Percentiles rank a stretch among this genome's conserved stretches.
phyloP scores from a whole-genome alignment of 92 coral and sea anemone genomes.

The Palythoa grandis region DNA sequence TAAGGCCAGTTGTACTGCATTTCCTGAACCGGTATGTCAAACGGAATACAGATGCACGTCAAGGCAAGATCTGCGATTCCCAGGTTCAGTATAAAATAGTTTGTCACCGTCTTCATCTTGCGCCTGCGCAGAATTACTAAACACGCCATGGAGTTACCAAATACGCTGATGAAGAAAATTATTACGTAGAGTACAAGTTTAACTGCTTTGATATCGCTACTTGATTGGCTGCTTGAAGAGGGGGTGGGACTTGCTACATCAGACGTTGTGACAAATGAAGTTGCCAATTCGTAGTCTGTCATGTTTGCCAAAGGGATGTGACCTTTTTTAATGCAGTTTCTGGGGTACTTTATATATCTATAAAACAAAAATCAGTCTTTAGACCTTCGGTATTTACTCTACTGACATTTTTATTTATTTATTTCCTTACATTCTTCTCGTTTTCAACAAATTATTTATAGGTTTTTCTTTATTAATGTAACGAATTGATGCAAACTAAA shows the following conservation, averaged over 20 bases:
- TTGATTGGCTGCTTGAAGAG: neutral
- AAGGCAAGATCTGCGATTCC: constrained; percentile 80
- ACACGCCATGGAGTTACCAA: constrained; percentile 76
- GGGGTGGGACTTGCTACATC: neutral
- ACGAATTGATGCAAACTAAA: too few species aligned
- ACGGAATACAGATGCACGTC: constrained; percentile 75
- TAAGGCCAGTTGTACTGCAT: constrained; percentile 76
- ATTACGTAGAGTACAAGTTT: constrained; percentile 60
- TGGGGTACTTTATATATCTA: too few species aligned
- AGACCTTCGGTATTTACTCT: too few species aligned
- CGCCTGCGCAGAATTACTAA: constrained; percentile 66
- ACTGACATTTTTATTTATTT: too few species aligned
- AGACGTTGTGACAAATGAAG: neutral
- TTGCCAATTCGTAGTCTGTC: neutral
- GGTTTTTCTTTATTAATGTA: too few species aligned
- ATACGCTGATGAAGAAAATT: constrained; percentile 71
- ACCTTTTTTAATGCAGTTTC: neutral
- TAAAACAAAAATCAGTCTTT: too few species aligned
- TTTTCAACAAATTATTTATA: too few species aligned
- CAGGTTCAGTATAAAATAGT: constrained; percentile 77
- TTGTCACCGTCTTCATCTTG: constrained; percentile 87
- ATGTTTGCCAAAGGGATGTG: neutral
- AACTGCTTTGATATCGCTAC: constrained; percentile 41
- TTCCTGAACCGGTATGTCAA: constrained; percentile 80
- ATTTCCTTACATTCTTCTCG: too few species aligned